Percentiles rank a stretch among this genome's conserved stretches.
Evolutionary conservation across 2,113 vertebrate species (phyloP).

Genomic region (Hemicordylus capensis): DNA sequence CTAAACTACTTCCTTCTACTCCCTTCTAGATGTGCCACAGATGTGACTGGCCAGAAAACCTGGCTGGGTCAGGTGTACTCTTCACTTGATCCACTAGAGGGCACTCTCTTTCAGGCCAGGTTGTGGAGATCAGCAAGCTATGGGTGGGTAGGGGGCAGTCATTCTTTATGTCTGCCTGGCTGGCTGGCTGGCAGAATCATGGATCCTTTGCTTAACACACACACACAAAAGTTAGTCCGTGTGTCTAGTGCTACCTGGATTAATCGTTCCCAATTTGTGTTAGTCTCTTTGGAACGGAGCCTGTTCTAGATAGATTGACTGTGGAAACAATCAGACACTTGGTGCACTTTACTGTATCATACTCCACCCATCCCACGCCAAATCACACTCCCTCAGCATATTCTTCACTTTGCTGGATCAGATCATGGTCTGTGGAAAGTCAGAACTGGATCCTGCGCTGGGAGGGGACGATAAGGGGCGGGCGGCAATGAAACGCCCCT

Average conservation of each 20-base stretch:
- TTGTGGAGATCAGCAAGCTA: background rate
- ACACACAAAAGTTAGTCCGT: background rate
- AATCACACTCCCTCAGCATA: background rate
- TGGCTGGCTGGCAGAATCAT: background rate
- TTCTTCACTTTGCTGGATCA: background rate
- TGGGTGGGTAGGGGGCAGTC: fast-evolving
- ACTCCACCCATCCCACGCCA: background rate
- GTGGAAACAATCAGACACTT: background rate
- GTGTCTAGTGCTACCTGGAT: too few relatives aligned
- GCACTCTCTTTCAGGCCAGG: background rate
- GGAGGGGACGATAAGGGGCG: background rate
- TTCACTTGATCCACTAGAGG: background rate
- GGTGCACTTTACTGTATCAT: background rate
- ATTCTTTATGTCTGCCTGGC: background rate
- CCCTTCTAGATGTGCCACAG: background rate
- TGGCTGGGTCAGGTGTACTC: background rate
- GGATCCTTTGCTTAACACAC: background rate
- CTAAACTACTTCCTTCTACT: background rate
- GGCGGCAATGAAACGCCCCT: constrained; percentile 12
- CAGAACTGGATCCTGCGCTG: background rate
- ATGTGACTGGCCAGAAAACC: too few relatives aligned
- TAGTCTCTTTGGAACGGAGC: background rate
- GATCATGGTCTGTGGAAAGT: background rate
- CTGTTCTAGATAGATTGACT: background rate
- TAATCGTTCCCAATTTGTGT: background rate